Conservation (phyloP, 2,888 invertebrate genomes). For the Patella pellucida region DNA sequence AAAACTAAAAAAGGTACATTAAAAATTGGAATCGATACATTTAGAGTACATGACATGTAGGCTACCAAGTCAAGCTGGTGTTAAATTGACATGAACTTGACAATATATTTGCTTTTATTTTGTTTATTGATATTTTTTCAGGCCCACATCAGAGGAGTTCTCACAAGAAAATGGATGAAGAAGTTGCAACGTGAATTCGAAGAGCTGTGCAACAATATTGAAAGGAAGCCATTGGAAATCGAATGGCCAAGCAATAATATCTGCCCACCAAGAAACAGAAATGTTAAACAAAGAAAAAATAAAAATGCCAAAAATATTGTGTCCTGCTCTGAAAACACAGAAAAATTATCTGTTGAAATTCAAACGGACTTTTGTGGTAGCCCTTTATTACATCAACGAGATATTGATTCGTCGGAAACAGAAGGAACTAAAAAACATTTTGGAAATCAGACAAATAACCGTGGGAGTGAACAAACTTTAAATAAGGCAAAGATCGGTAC, state of each 20-base stretch:
- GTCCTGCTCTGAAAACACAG: neutral
- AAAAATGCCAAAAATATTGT: neutral
- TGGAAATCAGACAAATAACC: no score
- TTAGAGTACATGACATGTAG: no score
- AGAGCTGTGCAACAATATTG: neutral
- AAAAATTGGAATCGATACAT: no score
- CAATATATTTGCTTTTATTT: neutral
- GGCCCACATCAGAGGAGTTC: neutral
- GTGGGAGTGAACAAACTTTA: no score
- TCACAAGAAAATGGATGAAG: neutral
- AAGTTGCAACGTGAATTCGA: neutral
- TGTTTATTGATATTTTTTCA: neutral
- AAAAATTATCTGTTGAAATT: neutral
- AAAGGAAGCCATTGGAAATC: neutral
- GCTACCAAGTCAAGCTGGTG: no score
- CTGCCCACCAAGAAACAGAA: neutral
- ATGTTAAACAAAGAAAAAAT: neutral
- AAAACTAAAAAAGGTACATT: neutral
- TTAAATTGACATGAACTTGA: no score
- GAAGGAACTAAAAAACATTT: neutral
- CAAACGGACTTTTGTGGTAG: neutral
- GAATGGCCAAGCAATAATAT: neutral
- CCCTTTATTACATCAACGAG: neutral
- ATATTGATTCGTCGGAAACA: neutral
- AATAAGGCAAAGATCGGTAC: no score